Evolutionary conservation across 2,888 invertebrate genomes (phyloP), one percentile per base, ranked within the genome.

Genomic region (Dexiosoma caninum): DNA sequence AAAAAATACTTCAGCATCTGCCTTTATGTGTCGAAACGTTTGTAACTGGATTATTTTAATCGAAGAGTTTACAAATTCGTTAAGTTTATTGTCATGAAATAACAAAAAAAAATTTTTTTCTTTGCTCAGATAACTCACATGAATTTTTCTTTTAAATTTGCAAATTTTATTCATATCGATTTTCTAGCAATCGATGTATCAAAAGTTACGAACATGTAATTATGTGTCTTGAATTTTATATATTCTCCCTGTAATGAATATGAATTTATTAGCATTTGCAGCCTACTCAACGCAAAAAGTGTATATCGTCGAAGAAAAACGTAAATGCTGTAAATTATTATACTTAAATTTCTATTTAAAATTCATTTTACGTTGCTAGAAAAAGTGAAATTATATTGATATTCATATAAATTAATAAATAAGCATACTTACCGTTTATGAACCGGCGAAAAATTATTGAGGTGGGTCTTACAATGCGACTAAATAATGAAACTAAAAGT

Each of bases 401-500:
- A 14, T 7, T 53, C 12, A 19, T 1, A 9, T 12, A 3, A 37
- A 46, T 44, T 8, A 27, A 27, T 46, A 57, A 9, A 46, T 21
- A 71, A 51, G 12, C 2, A 55, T 35, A 57, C 64, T 69, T 77
- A 81, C 81, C 77, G 72, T 77, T 49, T 72, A 49, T 42, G 19
- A 59, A 55, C 44, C 49, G 46, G 69, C 62, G 46, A 53, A 23
- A n/a, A 57, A 76, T 55, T 81, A 77, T 77, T 77, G 77, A 81
- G 81, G 81, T 77, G 77, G 81, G 81, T 72, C 72, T 77, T 57
- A 21, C 32, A 46, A 23, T n/a, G 5, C 32, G 6, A 16, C 1
- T 30, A 9, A 69, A n/a, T n/a, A n/a, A 59, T 46, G 64, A 80
- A 81, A 81, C 81, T 81, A 77, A 81, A 81, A 81, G 81, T 81